phyloP scores from a whole-genome alignment of 2,113 vertebrate species.

The Tragelaphus scriptus region DNA sequence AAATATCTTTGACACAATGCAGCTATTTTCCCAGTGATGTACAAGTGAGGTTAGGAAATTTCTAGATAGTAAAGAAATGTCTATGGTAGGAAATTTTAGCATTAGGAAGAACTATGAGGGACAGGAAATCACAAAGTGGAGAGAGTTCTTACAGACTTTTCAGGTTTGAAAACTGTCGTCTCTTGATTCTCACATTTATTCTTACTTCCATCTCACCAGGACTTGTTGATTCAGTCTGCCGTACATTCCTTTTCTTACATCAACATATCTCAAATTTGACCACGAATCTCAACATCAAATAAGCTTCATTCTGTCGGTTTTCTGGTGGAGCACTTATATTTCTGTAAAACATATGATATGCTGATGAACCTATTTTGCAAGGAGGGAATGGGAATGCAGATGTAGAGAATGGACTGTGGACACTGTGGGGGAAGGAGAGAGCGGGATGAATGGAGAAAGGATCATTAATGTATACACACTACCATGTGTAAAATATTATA shows the following conservation, averaged over 20 bases:
- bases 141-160: background rate
- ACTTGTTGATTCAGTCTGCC: background rate
- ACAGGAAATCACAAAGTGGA: background rate
- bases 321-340: background rate
- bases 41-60: background rate
- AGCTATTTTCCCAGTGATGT: background rate
- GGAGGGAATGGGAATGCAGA: background rate
- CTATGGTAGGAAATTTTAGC: background rate
- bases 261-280: background rate
- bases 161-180: background rate
- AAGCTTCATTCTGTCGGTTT: background rate
- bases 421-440: background rate
- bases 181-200: rapidly evolving
- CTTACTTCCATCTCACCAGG: background rate
- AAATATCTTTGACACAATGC: background rate
- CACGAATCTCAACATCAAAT: background rate
- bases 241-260: background rate
- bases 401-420: background rate
- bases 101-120: background rate
- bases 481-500: background rate
- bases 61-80: background rate
- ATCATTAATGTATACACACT: background rate
- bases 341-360: background rate
- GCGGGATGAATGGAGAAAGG: rapidly evolving
- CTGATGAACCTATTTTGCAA: background rate